Evolutionary conservation across 1,140 invertebrate genomes (phyloP).

Genomic region (Euschistus heros): DNA sequence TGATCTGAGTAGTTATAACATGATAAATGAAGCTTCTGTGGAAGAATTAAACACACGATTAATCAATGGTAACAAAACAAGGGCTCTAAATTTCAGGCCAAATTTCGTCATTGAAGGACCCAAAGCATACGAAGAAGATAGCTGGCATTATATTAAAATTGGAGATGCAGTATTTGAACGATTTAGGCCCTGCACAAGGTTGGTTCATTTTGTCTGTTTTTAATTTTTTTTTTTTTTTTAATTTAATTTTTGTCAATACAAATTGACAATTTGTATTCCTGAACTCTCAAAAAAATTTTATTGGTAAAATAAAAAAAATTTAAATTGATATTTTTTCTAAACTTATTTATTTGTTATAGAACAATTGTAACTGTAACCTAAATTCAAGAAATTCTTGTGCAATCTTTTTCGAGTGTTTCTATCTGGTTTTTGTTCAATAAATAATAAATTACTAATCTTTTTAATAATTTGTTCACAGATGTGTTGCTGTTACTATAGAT

Average conservation of each 20-base stretch:
- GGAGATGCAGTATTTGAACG: slow-evolving; percentile 47
- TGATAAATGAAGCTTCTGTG: slow-evolving; percentile 52
- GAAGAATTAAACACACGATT: slow-evolving; percentile 48
- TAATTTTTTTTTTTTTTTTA: no score
- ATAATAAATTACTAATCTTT: no score
- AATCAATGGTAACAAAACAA: slow-evolving; percentile 35
- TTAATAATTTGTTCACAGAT: background rate
- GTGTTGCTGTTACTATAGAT: background rate
- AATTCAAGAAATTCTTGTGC: no score
- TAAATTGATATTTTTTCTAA: no score
- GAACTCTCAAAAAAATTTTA: no score
- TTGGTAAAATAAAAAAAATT: no score
- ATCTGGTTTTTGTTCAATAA: no score
- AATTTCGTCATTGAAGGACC: slow-evolving; percentile 56
- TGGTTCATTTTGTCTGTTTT: background rate
- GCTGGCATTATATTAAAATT: slow-evolving; percentile 57
- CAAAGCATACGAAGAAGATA: slow-evolving; percentile 51
- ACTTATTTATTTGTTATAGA: no score
- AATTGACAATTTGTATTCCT: no score
- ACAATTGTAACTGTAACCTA: no score
- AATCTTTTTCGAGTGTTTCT: no score
- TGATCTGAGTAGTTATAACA: slow-evolving; percentile 45
- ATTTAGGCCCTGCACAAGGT: slow-evolving; percentile 52
- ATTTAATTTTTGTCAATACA: no score
- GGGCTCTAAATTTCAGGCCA: slow-evolving; percentile 48